These are phyloP conservation scores for Philereme transversata DNA, from an alignment of 2,888 invertebrate genomes.

Conservation along the genomic window DNA sequence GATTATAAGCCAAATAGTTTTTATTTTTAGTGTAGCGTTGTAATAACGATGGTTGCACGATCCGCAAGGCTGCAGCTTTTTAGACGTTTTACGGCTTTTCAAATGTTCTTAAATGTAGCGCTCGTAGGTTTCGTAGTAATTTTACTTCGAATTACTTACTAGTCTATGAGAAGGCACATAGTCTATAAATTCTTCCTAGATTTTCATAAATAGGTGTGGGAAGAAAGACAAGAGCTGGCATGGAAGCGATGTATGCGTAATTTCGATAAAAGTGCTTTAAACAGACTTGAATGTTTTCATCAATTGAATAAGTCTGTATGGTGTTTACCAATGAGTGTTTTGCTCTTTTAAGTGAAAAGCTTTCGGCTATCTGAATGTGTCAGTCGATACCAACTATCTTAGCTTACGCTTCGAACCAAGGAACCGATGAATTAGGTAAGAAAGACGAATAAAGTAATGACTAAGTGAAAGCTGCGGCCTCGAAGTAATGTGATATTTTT, in stretches of 20 bases:
- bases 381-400: slow-evolving; percentile 47
- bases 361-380: slow-evolving; percentile 34
- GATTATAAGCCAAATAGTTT: slow-evolving; percentile 65
- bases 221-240: slow-evolving; percentile 47
- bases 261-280: slow-evolving; percentile 34
- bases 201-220: slow-evolving; percentile 52
- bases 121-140: slow-evolving; percentile 62
- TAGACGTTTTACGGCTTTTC: slow-evolving; percentile 55
- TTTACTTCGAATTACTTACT: slow-evolving; percentile 52
- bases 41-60: slow-evolving; percentile 55
- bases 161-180: slow-evolving; percentile 58
- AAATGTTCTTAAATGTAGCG: slow-evolving; percentile 52
- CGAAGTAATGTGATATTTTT: slow-evolving; percentile 84
- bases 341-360: slow-evolving; percentile 50
- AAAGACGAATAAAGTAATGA: slow-evolving; percentile 74
- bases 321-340: slow-evolving; percentile 42
- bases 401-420: slow-evolving; percentile 75
- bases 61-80: slow-evolving; percentile 75
- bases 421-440: slow-evolving; percentile 72
- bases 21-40: slow-evolving; percentile 61
- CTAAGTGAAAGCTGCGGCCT: slow-evolving; percentile 84
- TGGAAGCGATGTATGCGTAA: slow-evolving; percentile 43
- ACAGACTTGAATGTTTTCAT: slow-evolving; percentile 40
- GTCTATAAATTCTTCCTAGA: slow-evolving; percentile 58
- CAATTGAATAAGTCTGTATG: slow-evolving; percentile 36